Evolutionary conservation across 2,888 invertebrate species (phyloP), one percentile per base, ranked within the genome.

Genomic region (Ophioninae sp.): DNA sequence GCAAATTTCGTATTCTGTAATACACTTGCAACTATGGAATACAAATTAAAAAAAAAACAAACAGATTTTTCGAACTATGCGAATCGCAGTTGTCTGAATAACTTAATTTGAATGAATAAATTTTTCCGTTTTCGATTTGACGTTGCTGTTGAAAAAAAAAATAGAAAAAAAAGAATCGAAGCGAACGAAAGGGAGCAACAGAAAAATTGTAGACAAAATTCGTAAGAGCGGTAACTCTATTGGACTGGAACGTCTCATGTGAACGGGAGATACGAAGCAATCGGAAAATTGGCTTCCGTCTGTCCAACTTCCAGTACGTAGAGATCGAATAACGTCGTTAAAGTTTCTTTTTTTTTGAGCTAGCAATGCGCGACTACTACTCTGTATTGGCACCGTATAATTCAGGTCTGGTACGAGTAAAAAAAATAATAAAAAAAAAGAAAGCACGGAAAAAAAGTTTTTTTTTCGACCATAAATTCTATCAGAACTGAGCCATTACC

Each of bases 261-360:
- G n/a, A 57, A 37, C 2, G 6, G 10, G 23, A 50, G 59, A 70
- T 70, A 21, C 10, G 70, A 70, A 70, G 69, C 50, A 20, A 41
- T 67, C 72, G 39, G 61, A 50, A 59, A 77, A 83, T 70, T 77
- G 61, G 68, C 61, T 39, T 39, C 61, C 64, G 61, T 50, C 69
- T 20, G 37, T 70, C 5, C 61, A 50, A 65, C 10, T 56, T 17
- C 62, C 56, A n/a, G 56, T 56, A 75, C 75, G 44, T 6, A 30
- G 37, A 50, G 44, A 57, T 65, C 67, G 65, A 59, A 72, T 2
- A 73, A 56, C 21, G 67, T 61, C 74, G 67, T 80, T 83, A 39
- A 83, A 78, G 74, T 62, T 56, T 41, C 64, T 70, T 67, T 62
- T 74, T 79, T 82, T 78, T 75, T 61, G 41, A 78, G 44, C 67